These are phyloP conservation scores for Paramisgurnus dabryanus DNA, from an alignment of 2,113 vertebrate genomes.

Conservation along the genomic window DNA sequence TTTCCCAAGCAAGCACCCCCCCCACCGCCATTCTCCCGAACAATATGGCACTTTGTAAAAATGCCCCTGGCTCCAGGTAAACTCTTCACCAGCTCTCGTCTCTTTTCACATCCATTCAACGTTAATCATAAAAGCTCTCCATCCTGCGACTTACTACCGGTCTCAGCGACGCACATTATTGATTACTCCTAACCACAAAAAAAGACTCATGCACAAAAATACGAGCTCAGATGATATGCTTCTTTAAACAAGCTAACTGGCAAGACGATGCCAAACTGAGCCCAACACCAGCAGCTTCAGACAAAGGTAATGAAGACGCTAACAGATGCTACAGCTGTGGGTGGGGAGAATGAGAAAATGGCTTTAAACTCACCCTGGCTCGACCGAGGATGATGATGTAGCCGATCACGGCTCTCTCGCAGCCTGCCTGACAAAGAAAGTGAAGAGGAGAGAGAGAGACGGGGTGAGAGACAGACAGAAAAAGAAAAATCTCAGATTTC, in stretches of 20 bases:
- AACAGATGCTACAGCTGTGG: constrained; percentile 52
- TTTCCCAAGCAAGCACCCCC: constrained; percentile 33
- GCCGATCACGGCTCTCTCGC: constrained; percentile 20
- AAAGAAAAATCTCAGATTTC: constrained; percentile 60
- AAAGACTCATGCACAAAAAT: background rate
- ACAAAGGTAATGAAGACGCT: constrained; percentile 47
- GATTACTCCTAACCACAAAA: constrained; percentile 21
- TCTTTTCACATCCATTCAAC: constrained; percentile 22
- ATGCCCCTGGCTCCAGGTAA: constrained; percentile 70
- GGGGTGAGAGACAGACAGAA: constrained; percentile 48
- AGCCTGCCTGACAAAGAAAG: constrained; percentile 49
- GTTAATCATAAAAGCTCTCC: constrained; percentile 21
- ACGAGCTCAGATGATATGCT: background rate
- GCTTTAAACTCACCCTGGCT: constrained; percentile 49
- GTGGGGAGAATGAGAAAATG: constrained; percentile 44
- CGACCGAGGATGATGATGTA: constrained; percentile 29
- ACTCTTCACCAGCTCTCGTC: constrained; percentile 29
- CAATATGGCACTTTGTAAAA: constrained; percentile 73
- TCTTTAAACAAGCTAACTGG: constrained; percentile 19
- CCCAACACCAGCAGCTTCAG: constrained; percentile 27
- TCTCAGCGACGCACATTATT: background rate
- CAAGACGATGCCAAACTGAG: constrained; percentile 24
- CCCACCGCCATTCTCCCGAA: constrained; percentile 58
- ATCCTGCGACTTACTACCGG: constrained; percentile 20
- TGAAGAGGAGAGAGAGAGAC: constrained; percentile 49